Percentiles rank a stretch among this genome's conserved stretches.
Evolutionary conservation across 2,113 vertebrate species (phyloP).

Genomic region (Oceanites oceanicus): DNA sequence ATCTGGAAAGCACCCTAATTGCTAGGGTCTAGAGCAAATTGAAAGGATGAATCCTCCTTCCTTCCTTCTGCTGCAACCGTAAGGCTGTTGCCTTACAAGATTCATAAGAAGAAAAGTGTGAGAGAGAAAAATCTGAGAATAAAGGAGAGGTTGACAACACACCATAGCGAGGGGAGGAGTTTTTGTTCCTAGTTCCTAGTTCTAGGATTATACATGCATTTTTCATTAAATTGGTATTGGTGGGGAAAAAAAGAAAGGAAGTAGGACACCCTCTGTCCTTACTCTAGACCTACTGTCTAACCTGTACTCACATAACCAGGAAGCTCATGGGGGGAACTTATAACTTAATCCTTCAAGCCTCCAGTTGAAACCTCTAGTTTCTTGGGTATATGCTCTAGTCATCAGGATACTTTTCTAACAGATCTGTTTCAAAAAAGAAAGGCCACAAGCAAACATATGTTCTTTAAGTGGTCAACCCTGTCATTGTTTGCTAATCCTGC

Average conservation of each 20-base stretch:
- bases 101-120: not conserved
- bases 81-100: not conserved
- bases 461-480: not conserved
- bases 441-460: rapidly evolving
- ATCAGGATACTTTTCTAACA: not conserved
- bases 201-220: not conserved
- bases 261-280: not conserved
- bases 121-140: not conserved
- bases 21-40: not conserved
- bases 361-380: not conserved
- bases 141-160: not conserved
- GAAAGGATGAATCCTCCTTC: not conserved
- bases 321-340: not conserved
- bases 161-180: not conserved
- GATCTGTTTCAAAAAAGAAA: not conserved
- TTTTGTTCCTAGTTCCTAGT: not conserved
- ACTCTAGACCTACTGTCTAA: not conserved
- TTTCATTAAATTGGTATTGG: not conserved
- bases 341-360: not conserved
- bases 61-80: not conserved
- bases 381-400: not conserved
- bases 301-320: not conserved
- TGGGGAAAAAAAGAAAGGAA: not conserved
- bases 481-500: not conserved
- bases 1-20: not conserved